These are phyloP conservation scores for Drosophila ercepeae DNA, from an alignment of 1,140 invertebrate genomes.

Conservation along the genomic window DNA sequence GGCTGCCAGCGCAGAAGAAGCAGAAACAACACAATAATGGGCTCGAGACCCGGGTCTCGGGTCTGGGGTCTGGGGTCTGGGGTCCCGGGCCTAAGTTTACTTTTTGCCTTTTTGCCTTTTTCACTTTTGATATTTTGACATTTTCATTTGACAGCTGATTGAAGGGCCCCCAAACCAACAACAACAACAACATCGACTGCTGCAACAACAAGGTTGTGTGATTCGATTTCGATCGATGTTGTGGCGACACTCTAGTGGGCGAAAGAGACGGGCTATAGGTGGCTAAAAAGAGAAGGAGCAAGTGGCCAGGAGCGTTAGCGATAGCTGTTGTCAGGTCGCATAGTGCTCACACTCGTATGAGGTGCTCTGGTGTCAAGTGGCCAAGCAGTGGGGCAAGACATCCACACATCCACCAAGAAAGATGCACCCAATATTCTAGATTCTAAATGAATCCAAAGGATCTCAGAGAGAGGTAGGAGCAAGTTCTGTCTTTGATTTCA, in stretches of 20 bases:
- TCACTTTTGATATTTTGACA: constrained; percentile 82
- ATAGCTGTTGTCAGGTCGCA: constrained; percentile 56
- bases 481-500: no score
- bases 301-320: constrained; percentile 44
- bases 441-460: neutral
- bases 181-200: neutral
- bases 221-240: constrained; percentile 70
- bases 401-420: neutral
- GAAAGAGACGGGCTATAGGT: neutral
- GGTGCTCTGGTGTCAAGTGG: constrained; percentile 62
- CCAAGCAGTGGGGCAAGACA: constrained; percentile 23
- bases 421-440: neutral
- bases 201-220: constrained; percentile 30
- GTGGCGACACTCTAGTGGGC: constrained; percentile 21
- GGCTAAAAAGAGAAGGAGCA: constrained; percentile 1
- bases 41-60: constrained; percentile 65
- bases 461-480: neutral
- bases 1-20: constrained; percentile 47
- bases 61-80: no score
- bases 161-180: constrained; percentile 61
- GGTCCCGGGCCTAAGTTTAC: constrained; percentile 73
- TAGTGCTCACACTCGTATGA: constrained; percentile 28
- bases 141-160: constrained; percentile 82
- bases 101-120: constrained; percentile 82
- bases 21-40: constrained; percentile 70